Percentiles rank a stretch among this genome's conserved stretches.
Conservation (phyloP, 2,888 invertebrate genomes). For the Rotaria macrura region DNA sequence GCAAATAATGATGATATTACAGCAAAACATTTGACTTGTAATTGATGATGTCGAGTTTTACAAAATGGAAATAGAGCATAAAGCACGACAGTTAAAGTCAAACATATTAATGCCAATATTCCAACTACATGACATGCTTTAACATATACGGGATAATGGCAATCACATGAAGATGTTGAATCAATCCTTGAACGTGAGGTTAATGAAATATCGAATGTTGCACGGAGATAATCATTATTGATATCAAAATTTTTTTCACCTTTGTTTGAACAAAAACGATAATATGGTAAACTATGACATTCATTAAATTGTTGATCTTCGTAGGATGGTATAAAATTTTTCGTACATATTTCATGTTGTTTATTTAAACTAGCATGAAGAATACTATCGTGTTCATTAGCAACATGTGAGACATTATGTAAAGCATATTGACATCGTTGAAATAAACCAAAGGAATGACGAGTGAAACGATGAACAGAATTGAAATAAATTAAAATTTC, state of each 20-base stretch:
- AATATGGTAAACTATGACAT: neutral
- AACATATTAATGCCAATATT: neutral
- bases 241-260: neutral
- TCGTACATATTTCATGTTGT: neutral
- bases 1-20: neutral
- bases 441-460: slow-evolving; percentile 14
- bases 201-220: neutral
- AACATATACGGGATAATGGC: neutral
- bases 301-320: neutral
- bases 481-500: neutral
- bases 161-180: neutral
- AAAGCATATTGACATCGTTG: slow-evolving; percentile 3
- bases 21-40: neutral
- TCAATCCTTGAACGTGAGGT: neutral
- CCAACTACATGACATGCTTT: neutral
- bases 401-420: neutral
- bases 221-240: neutral
- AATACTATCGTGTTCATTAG: too few species aligned
- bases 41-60: neutral
- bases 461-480: neutral
- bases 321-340: neutral
- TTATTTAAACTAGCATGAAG: too few species aligned
- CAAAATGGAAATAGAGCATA: neutral
- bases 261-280: neutral
- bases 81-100: neutral